Conservation (phyloP, 2,797 vertebrate genomes). For the Ambastaia sidthimunki region DNA sequence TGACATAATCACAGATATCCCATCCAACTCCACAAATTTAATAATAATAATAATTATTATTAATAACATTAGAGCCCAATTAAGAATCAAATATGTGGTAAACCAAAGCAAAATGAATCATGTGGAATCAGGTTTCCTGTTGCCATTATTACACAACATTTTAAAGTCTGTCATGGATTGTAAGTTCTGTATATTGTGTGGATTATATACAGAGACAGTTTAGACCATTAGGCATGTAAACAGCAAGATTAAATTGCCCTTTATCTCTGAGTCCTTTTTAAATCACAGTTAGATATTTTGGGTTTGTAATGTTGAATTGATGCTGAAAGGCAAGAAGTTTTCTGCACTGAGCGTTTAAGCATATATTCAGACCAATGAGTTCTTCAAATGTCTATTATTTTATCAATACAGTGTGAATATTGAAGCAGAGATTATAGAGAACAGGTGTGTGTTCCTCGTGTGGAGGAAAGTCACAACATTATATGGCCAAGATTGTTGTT, state of each 20-base stretch:
- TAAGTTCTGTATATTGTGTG: not conserved
- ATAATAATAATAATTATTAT: not conserved
- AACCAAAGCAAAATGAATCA: too few relatives aligned
- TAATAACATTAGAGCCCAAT: too few relatives aligned
- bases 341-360: too few relatives aligned
- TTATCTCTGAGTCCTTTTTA: not conserved
- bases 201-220: not conserved
- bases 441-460: not conserved
- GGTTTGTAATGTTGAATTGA: too few relatives aligned
- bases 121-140: too few relatives aligned
- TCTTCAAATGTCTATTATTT: conserved; percentile 23
- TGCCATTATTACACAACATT: too few relatives aligned
- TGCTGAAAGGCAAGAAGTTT: too few relatives aligned
- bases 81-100: too few relatives aligned
- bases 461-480: not conserved
- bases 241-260: not conserved
- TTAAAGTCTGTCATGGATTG: too few relatives aligned
- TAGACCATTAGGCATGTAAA: not conserved
- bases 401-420: conserved; percentile 10
- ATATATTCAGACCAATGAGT: too few relatives aligned
- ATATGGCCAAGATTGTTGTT: not conserved
- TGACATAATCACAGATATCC: not conserved
- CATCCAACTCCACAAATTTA: too few relatives aligned
- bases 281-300: not conserved
- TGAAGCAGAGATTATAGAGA: not conserved